Percentiles rank a stretch among this genome's conserved stretches.
Conservation (phyloP, 2,888 invertebrate species). For the Ophonus ardosiacus region DNA sequence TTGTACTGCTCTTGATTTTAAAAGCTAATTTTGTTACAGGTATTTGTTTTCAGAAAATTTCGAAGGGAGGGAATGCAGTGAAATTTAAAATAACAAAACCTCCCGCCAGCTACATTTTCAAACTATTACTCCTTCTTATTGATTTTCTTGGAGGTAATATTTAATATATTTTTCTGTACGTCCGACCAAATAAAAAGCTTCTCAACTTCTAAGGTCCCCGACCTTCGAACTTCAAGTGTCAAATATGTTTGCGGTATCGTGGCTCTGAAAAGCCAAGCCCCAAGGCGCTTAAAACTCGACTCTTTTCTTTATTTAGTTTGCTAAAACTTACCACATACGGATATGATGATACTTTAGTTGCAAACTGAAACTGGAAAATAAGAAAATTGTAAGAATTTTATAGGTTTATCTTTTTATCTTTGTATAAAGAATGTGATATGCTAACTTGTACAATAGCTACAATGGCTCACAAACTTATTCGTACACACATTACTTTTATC, state of each 20-base stretch:
- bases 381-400: background rate
- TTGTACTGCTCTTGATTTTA: too few relatives aligned
- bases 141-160: background rate
- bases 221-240: slow-evolving; percentile 42
- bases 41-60: too few relatives aligned
- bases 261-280: background rate
- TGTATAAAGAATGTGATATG: too few relatives aligned
- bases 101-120: background rate
- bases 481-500: too few relatives aligned
- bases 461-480: too few relatives aligned
- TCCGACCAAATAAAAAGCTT: background rate
- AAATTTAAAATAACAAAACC: background rate
- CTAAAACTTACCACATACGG: background rate
- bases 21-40: too few relatives aligned
- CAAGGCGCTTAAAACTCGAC: background rate
- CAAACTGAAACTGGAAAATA: background rate
- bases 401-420: background rate
- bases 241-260: background rate
- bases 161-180: slow-evolving; percentile 37
- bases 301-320: background rate
- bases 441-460: too few relatives aligned
- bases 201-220: slow-evolving; percentile 27
- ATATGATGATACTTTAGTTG: background rate
- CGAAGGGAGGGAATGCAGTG: too few relatives aligned
- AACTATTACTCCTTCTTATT: background rate